Base-by-base conservation (phyloP, 2,797 vertebrate genomes). In the Chromis chromis region DNA sequence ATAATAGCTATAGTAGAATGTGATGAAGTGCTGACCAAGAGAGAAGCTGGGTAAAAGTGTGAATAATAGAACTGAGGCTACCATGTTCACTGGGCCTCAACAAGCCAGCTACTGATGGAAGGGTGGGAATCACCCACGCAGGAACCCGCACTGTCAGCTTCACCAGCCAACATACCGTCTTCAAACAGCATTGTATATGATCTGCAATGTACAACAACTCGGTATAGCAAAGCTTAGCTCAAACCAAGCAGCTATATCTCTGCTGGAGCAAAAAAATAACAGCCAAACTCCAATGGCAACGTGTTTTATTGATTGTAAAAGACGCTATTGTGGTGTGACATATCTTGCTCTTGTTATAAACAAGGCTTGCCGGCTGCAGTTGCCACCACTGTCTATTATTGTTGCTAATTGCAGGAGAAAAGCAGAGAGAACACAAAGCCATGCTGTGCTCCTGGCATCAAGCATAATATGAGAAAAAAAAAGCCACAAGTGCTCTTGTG, bases 1-100 rank as follows among this genome's bases (percentile, higher is more conserved):
- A 42, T 42, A 83, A 69, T 24, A 74, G 54, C 53, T 28, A 21
- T 61, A 28, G 49, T 40, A 57, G 52, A 16, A 46, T 75, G 44
- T 48, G 61, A 68, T 33, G 60, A 79, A 83, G 50, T 44, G 71
- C 66, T 86, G 85, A 72, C 62, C 55, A 54, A 69, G 55, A 74
- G 60, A 65, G 65, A 74, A 52, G 74, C 71, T 67, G 52, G 63
- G 25, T 70, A 40, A 78, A 80, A 31, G 62, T 80, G 65, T 91
- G 61, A 92, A 92, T 92, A 90, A 92, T 89, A 90, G 76, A 92
- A 89, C 84, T 79, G 40, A 85, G 55, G 46, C 70, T 16, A 31
- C 19, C 33, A 24, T 42, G 58, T 70, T 83, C 54, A 50, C 42
- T 4, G 54, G 53, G 42, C 60, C 52, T 17, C 48, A 70, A 80